phyloP scores from a whole-genome alignment of 2,113 vertebrate species.

The Salminus brasiliensis region DNA sequence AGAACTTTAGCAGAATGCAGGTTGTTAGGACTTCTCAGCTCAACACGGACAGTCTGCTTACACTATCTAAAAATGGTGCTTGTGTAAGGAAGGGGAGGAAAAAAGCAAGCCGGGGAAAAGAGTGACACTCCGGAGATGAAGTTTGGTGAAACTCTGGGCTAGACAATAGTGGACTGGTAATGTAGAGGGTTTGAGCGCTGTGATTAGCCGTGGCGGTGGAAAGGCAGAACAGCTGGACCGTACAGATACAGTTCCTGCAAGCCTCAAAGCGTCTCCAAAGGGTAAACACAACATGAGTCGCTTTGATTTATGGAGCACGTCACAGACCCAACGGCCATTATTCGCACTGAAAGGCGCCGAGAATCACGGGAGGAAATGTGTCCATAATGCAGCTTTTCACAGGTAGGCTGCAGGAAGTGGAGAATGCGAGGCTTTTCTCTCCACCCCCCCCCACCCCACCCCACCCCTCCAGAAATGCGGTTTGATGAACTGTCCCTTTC shows the following conservation, averaged over 20 bases:
- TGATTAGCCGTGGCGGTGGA: slow-evolving; percentile 65
- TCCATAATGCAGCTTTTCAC: slow-evolving; percentile 63
- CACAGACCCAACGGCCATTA: slow-evolving; percentile 66
- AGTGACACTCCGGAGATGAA: slow-evolving; percentile 51
- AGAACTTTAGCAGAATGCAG: slow-evolving; percentile 4
- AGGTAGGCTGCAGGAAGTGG: slow-evolving; percentile 53
- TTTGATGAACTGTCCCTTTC: slow-evolving; percentile 52
- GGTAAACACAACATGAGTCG: slow-evolving; percentile 70
- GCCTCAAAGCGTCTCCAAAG: slow-evolving; percentile 59
- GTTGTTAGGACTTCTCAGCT: slow-evolving; percentile 14
- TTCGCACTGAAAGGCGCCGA: slow-evolving; percentile 62
- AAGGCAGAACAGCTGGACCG: slow-evolving; percentile 68
- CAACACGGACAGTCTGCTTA: slow-evolving; percentile 17
- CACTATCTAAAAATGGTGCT: slow-evolving; percentile 8
- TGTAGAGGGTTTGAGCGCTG: slow-evolving; percentile 60
- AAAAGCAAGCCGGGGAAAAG: slow-evolving; percentile 4
- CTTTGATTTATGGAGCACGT: slow-evolving; percentile 75
- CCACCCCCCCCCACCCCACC: slow-evolving; percentile 61
- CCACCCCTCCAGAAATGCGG: slow-evolving; percentile 47
- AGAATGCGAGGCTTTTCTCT: slow-evolving; percentile 14
- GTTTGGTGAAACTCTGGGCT: slow-evolving; percentile 64
- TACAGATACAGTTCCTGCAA: slow-evolving; percentile 75
- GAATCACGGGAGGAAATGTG: slow-evolving; percentile 57
- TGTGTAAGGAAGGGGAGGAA: background rate
- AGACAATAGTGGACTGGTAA: slow-evolving; percentile 66